A percentile compares a stretch with the other conserved stretches of the same genome.
Conservation (phyloP, 1,140 invertebrate genomes). For the Lepidurus arcticus region DNA sequence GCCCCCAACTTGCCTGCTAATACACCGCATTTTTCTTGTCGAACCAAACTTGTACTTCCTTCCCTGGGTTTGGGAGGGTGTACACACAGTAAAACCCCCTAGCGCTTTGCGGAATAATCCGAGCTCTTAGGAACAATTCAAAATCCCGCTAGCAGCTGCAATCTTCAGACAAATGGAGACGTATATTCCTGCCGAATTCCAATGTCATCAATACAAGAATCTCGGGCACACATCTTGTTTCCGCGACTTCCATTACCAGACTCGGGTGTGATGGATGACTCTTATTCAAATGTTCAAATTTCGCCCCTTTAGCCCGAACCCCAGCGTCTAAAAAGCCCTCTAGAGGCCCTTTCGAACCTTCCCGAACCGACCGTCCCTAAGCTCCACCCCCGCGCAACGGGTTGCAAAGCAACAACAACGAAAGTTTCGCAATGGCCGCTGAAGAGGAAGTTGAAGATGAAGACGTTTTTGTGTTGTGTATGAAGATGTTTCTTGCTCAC, state of each 20-base stretch:
- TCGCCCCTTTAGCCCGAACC: background rate
- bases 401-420: background rate
- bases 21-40: background rate
- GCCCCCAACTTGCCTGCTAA: background rate
- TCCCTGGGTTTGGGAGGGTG: too few species aligned
- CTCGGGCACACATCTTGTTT: conserved; percentile 9
- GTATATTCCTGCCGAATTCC: background rate
- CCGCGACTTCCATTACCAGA: background rate
- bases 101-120: background rate
- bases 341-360: background rate
- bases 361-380: background rate
- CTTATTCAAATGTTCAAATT: background rate
- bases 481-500: background rate
- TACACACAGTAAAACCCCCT: background rate
- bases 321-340: background rate
- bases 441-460: too few species aligned
- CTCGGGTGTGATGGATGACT: conserved; percentile 12
- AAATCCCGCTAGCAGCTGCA: background rate
- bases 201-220: conserved; percentile 19
- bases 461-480: background rate
- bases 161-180: conserved; percentile 5
- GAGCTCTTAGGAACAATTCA: background rate
- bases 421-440: background rate
- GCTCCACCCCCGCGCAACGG: background rate
- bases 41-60: background rate